These are phyloP conservation scores for Agrotis ipsilon DNA, from an alignment of 2,888 invertebrate genomes.

Conservation along the genomic window DNA sequence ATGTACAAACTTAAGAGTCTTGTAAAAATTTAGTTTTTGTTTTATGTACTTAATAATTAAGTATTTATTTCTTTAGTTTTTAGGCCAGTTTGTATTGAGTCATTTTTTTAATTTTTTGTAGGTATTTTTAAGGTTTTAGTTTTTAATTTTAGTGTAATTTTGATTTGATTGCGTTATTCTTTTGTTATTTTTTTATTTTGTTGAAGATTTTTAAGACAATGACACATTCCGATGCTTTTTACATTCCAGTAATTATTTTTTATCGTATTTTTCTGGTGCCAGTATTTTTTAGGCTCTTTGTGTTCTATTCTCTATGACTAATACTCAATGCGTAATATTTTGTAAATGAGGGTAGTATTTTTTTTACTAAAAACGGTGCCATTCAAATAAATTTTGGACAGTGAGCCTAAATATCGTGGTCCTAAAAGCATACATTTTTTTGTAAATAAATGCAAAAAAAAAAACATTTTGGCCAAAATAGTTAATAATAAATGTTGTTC, in stretches of 20 bases:
- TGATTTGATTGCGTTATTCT: conserved; percentile 78
- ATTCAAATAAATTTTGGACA: conserved; percentile 24
- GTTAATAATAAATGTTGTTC: conserved; percentile 60
- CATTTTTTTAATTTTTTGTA: conserved; percentile 75
- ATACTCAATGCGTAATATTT: conserved; percentile 31
- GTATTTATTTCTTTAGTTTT: conserved; percentile 87
- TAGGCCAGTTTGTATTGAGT: conserved; percentile 89
- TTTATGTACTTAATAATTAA: conserved; percentile 72
- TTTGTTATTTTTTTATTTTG: conserved; percentile 85
- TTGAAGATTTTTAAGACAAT: conserved; percentile 82
- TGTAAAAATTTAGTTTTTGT: conserved; percentile 74
- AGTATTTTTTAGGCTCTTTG: conserved; percentile 28
- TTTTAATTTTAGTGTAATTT: conserved; percentile 74
- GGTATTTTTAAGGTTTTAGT: conserved; percentile 69
- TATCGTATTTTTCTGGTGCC: conserved; percentile 31
- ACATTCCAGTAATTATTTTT: conserved; percentile 49
- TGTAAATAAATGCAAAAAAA: conserved; percentile 32
- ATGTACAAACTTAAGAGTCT: conserved; percentile 84
- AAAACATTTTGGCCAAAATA: conserved; percentile 49
- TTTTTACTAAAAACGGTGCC: conserved; percentile 40
- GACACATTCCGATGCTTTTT: conserved; percentile 82
- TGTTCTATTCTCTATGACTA: not conserved
- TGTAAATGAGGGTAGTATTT: not conserved
- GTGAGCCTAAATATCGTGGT: conserved; percentile 17
- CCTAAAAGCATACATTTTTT: conserved; percentile 33